Evolutionary conservation across 2,888 invertebrate genomes (phyloP).

Genomic region (Ganaspis brasiliensis): DNA sequence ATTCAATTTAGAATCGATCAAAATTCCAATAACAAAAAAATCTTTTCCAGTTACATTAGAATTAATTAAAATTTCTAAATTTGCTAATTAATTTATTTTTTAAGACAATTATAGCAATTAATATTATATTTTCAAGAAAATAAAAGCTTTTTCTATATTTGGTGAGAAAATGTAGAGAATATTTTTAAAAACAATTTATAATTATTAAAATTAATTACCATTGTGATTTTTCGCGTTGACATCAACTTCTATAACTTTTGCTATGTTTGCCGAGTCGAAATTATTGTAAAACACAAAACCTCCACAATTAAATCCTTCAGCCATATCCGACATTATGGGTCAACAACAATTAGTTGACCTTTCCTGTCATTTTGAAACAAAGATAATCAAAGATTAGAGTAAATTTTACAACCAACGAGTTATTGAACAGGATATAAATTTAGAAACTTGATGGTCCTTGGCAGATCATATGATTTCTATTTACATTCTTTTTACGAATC

Average conservation of each 20-base stretch:
- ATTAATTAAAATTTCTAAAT: too few relatives aligned
- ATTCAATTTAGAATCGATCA: too few relatives aligned
- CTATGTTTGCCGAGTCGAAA: slow-evolving; percentile 95
- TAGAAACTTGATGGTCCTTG: slow-evolving; percentile 79
- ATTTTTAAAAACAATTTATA: too few relatives aligned
- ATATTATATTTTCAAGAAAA: too few relatives aligned
- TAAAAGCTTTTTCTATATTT: too few relatives aligned
- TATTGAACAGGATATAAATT: slow-evolving; percentile 79
- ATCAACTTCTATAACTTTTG: slow-evolving; percentile 88
- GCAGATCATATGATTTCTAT: slow-evolving; percentile 63
- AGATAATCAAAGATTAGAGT: slow-evolving; percentile 8
- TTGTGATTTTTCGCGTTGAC: slow-evolving; percentile 63
- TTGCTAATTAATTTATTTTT: too few relatives aligned
- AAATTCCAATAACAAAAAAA: too few relatives aligned
- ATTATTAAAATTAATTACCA: slow-evolving; percentile 74
- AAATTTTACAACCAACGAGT: slow-evolving; percentile 76
- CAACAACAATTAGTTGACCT: slow-evolving; percentile 29
- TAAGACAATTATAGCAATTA: too few relatives aligned
- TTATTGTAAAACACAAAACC: slow-evolving; percentile 92
- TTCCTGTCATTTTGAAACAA: not conserved
- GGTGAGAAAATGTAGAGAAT: too few relatives aligned
- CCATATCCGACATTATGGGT: slow-evolving; percentile 71
- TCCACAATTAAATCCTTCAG: slow-evolving; percentile 84
- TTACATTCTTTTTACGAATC: slow-evolving; percentile 65
- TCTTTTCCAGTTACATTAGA: too few relatives aligned